Conservation (phyloP, 2,797 vertebrate species). For the Hybognathus amarus region DNA sequence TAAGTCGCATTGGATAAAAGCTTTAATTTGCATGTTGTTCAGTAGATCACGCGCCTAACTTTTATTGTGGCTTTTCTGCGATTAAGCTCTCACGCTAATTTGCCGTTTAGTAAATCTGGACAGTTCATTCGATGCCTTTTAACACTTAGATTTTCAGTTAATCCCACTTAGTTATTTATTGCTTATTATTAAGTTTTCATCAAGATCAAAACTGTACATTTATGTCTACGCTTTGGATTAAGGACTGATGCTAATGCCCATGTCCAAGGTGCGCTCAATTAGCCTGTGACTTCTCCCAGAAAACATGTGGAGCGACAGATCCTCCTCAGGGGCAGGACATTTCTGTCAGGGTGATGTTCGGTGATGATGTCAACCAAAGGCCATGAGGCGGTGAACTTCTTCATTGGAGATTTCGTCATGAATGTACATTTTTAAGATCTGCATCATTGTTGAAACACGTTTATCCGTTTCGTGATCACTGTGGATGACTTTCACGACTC, state of each 20-base stretch:
- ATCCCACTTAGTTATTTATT: neutral
- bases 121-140: neutral
- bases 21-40: no score
- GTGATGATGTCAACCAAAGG: neutral
- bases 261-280: neutral
- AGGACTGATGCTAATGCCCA: neutral
- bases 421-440: neutral
- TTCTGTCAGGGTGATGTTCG: neutral
- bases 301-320: neutral
- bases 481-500: neutral
- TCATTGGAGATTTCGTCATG: neutral
- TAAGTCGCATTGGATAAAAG: no score
- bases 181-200: neutral
- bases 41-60: no score
- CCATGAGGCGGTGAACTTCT: neutral
- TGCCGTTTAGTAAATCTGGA: no score
- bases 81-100: no score
- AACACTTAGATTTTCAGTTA: neutral
- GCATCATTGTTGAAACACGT: neutral
- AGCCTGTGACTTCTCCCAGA: neutral
- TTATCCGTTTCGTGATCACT: neutral
- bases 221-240: neutral
- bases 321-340: conserved; percentile 11
- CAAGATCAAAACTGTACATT: neutral
- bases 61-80: no score